Percentiles rank a stretch among this genome's conserved stretches.
Evolutionary conservation across 2,888 invertebrate species (phyloP).

Genomic region (Dicyrtomina minuta): DNA sequence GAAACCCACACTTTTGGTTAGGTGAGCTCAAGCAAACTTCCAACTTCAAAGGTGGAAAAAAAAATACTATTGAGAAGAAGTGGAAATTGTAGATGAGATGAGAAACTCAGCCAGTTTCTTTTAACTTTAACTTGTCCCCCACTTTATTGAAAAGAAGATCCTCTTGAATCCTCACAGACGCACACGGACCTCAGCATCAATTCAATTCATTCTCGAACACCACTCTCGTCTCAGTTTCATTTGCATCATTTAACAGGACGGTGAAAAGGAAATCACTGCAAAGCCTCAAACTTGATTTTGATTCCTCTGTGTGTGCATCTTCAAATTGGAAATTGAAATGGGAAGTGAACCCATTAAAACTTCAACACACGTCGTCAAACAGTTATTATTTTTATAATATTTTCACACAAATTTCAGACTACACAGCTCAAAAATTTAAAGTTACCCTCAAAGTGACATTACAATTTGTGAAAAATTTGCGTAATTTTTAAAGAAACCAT

Average conservation of each 20-base stretch:
- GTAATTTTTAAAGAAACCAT: too few species aligned
- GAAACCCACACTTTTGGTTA: conserved; percentile 17
- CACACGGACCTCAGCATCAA: not conserved
- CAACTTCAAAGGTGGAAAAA: not conserved
- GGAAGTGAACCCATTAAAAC: too few species aligned
- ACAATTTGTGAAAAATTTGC: too few species aligned
- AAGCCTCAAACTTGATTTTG: not conserved
- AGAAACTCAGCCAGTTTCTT: conserved; percentile 16
- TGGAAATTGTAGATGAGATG: conserved; percentile 19
- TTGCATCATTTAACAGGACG: conserved; percentile 20
- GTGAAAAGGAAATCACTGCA: conserved; percentile 13
- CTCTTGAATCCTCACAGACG: conserved; percentile 1
- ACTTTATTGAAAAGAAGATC: conserved; percentile 2
- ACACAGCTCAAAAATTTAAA: not conserved
- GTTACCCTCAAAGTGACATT: too few species aligned
- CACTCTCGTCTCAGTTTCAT: conserved; percentile 22
- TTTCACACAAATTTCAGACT: conserved; percentile 16
- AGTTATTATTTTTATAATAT: not conserved
- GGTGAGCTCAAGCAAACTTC: not conserved
- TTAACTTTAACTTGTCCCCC: not conserved
- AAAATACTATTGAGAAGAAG: conserved; percentile 15
- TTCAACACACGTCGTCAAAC: too few species aligned
- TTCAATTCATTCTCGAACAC: conserved; percentile 5
- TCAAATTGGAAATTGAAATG: too few species aligned
- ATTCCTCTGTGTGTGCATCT: too few species aligned